A percentile compares a stretch with the other conserved stretches of the same genome.
phyloP scores from a whole-genome alignment of 1,140 invertebrate genomes.

The Armadillidium nasatum region DNA sequence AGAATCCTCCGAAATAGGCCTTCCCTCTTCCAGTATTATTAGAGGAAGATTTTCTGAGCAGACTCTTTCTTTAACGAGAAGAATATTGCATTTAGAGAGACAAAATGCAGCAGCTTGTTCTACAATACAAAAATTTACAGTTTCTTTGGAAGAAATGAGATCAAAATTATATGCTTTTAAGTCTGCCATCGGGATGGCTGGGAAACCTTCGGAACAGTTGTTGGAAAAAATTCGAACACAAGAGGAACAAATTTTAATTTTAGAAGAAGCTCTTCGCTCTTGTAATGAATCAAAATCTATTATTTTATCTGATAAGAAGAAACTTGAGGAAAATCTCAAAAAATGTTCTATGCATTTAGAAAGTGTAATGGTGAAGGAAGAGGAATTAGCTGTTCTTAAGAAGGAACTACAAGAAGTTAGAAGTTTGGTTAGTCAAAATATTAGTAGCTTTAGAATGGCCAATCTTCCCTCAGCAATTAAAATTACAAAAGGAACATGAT shows the following conservation, averaged over 20 bases:
- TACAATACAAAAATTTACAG: background rate
- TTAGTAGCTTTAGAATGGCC: background rate
- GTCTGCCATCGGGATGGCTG: background rate
- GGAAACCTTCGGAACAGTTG: background rate
- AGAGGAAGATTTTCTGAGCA: background rate
- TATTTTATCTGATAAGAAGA: background rate
- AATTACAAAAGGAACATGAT: background rate
- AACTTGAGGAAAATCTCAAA: background rate
- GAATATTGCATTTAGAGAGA: constrained; percentile 1
- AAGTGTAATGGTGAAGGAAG: background rate
- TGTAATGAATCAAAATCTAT: background rate
- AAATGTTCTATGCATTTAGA: background rate
- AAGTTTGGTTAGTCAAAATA: background rate
- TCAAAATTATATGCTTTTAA: background rate
- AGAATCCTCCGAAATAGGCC: background rate
- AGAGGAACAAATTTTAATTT: background rate
- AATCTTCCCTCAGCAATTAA: background rate
- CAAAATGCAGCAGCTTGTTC: background rate
- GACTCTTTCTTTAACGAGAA: background rate
- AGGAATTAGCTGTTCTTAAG: background rate
- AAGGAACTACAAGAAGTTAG: background rate
- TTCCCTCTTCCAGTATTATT: background rate
- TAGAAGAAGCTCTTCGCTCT: background rate
- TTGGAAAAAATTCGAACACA: background rate
- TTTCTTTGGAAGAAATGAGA: background rate